Percentiles rank a stretch among this genome's conserved stretches.
These are phyloP conservation scores for Neria commutata DNA, from an alignment of 2,888 invertebrate species.

Conservation along the genomic window DNA sequence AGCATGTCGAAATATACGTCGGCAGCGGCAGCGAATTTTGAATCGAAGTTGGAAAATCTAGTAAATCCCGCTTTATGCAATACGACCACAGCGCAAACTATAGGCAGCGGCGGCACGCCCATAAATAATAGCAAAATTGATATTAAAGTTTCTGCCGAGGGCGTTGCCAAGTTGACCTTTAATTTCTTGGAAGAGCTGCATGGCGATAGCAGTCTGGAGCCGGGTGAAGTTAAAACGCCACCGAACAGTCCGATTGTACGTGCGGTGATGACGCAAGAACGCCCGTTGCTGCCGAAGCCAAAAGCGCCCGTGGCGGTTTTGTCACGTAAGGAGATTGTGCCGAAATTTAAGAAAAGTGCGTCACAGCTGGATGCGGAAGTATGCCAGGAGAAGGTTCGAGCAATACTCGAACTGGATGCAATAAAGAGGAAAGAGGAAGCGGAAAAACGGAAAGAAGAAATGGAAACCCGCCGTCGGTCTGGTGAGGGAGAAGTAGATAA, in stretches of 20 bases:
- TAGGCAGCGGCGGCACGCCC: background rate
- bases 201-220: conserved; percentile 55
- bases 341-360: conserved; percentile 32
- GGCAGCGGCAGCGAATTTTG: background rate
- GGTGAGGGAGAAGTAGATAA: conserved; percentile 27
- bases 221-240: conserved; percentile 57
- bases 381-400: conserved; percentile 43
- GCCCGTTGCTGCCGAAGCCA: conserved; percentile 22
- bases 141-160: conserved; percentile 34
- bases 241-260: conserved; percentile 33
- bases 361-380: conserved; percentile 42
- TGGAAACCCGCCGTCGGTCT: conserved; percentile 6
- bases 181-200: conserved; percentile 46
- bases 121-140: conserved; percentile 30
- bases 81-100: background rate
- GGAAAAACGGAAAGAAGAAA: conserved; percentile 29
- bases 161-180: conserved; percentile 41
- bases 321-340: conserved; percentile 15
- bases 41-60: too few relatives aligned
- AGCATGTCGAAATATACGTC: background rate
- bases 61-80: too few relatives aligned
- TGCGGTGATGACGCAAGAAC: background rate
- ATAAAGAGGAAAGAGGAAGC: conserved; percentile 43
- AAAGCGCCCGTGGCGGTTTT: conserved; percentile 3
- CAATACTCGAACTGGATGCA: conserved; percentile 46